Evolutionary conservation across 2,113 vertebrate species (phyloP).

Genomic region (Grammomys dolichurus): DNA sequence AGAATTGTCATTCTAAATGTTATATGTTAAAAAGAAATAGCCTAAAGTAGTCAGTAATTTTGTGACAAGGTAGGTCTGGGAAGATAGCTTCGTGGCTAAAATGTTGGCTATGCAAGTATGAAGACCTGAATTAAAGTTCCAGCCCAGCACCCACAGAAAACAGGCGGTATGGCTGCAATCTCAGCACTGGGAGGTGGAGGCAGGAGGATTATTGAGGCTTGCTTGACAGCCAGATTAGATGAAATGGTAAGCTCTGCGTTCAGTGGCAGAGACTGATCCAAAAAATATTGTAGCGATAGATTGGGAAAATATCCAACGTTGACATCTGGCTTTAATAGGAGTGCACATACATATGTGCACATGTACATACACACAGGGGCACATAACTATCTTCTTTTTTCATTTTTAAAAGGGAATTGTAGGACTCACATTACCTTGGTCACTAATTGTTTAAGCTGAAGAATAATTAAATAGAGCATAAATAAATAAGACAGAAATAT

Average conservation of each 20-base stretch:
- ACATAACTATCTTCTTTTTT: not conserved
- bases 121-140: not conserved
- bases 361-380: not conserved
- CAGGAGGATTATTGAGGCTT: too few species aligned
- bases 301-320: not conserved
- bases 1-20: not conserved
- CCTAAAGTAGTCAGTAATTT: not conserved
- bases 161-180: not conserved
- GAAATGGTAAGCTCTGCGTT: not conserved
- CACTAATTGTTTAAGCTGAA: not conserved
- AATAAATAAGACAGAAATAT: not conserved
- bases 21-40: not conserved
- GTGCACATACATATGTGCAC: too few species aligned
- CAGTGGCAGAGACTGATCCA: not conserved
- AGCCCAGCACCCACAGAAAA: not conserved
- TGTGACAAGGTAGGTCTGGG: not conserved
- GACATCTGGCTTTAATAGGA: not conserved
- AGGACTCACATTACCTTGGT: not conserved
- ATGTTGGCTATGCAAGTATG: not conserved
- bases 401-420: not conserved
- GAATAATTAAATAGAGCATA: not conserved
- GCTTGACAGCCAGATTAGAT: not conserved
- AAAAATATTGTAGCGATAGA: too few species aligned
- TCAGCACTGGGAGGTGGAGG: not conserved
- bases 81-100: not conserved